A percentile compares a stretch with the other conserved stretches of the same genome.
Evolutionary conservation across 2,797 vertebrate species (phyloP).

Genomic region (Morelia viridis): DNA sequence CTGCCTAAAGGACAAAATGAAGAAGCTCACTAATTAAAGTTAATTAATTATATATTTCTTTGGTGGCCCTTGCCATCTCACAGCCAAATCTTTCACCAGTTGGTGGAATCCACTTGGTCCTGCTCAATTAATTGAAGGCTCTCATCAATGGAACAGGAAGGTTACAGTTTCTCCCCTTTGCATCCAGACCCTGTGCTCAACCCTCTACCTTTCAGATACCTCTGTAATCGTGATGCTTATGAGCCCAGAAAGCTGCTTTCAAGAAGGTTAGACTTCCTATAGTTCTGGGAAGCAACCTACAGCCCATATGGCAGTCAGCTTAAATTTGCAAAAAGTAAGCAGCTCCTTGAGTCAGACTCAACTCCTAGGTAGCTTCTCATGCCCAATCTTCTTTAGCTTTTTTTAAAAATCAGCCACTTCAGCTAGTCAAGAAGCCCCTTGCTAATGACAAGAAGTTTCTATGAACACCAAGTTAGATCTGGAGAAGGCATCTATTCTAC

Average conservation of each 20-base stretch:
- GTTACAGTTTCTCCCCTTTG: background rate
- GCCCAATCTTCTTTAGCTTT: too few species aligned
- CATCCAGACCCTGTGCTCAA: too few species aligned
- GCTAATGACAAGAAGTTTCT: too few species aligned
- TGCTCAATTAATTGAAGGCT: background rate
- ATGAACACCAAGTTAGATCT: background rate
- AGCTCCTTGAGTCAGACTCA: too few species aligned
- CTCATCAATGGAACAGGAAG: background rate
- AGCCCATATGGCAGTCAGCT: too few species aligned
- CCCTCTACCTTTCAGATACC: background rate
- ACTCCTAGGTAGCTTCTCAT: too few species aligned
- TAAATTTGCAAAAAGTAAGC: too few species aligned
- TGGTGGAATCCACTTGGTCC: background rate
- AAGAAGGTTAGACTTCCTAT: background rate
- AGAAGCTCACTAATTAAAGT: slow-evolving; percentile 17
- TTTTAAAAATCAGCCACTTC: too few species aligned
- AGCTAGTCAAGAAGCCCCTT: too few species aligned
- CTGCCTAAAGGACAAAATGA: slow-evolving; percentile 50
- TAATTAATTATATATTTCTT: background rate
- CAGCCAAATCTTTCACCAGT: too few species aligned
- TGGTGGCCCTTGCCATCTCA: fast-evolving
- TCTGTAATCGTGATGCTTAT: background rate
- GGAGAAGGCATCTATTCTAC: background rate
- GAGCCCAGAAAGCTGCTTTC: background rate
- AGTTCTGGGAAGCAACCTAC: background rate